phyloP scores from a whole-genome alignment of 2,888 invertebrate genomes.

The Eupeodes latifasciatus region DNA sequence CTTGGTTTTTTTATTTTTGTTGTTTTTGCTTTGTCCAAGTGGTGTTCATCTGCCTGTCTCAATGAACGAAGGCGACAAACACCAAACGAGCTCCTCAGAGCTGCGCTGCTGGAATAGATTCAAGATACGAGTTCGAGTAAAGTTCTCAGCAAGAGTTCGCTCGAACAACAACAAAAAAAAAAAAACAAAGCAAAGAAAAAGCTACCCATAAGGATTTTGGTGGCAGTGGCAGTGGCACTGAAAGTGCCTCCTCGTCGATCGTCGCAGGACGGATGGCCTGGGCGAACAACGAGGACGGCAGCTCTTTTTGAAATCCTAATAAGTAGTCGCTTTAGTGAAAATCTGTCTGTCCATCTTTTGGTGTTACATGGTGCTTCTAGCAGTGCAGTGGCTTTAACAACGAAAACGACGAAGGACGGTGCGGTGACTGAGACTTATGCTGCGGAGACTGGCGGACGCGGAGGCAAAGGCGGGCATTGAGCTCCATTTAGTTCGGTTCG shows the following conservation, averaged over 20 bases:
- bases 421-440: neutral
- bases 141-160: slow-evolving; percentile 54
- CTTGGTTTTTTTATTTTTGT: neutral
- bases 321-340: slow-evolving; percentile 76
- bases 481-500: slow-evolving; percentile 69
- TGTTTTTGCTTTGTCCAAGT: slow-evolving; percentile 29
- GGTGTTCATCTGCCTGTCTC: slow-evolving; percentile 67
- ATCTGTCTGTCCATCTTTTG: slow-evolving; percentile 74
- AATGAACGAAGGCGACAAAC: slow-evolving; percentile 71
- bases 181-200: slow-evolving; percentile 14
- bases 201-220: slow-evolving; percentile 50
- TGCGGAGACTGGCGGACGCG: neutral
- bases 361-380: slow-evolving; percentile 44
- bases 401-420: neutral
- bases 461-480: slow-evolving; percentile 37
- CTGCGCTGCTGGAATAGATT: slow-evolving; percentile 64
- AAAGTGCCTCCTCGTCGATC: slow-evolving; percentile 41
- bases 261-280: slow-evolving; percentile 66
- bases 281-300: slow-evolving; percentile 61
- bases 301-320: slow-evolving; percentile 75
- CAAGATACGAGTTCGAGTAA: slow-evolving; percentile 66
- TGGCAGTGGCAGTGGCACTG: slow-evolving; percentile 24
- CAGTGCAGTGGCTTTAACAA: slow-evolving; percentile 15
- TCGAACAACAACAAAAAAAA: neutral
- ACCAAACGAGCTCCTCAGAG: slow-evolving; percentile 60